phyloP scores from a whole-genome alignment of 2,888 invertebrate genomes.

The Dysmachus trigonus region DNA sequence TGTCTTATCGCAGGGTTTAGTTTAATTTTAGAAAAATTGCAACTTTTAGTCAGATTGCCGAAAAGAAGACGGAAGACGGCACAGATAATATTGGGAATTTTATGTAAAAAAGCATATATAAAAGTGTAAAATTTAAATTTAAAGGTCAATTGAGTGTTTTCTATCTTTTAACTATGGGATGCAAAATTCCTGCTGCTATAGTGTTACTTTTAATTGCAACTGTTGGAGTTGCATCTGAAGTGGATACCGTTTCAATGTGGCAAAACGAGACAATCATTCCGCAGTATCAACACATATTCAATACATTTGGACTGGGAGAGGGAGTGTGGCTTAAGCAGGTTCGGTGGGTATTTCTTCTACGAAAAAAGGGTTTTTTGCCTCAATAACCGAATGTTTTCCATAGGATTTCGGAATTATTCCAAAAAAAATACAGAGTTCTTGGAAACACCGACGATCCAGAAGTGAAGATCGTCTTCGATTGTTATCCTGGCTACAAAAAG shows the following conservation, averaged over 20 bases:
- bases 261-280: background rate
- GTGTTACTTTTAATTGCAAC: background rate
- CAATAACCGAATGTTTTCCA: background rate
- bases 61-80: too few relatives aligned
- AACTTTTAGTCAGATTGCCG: background rate
- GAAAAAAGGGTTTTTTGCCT: background rate
- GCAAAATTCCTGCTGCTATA: background rate
- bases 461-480: conserved; percentile 73
- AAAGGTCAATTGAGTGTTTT: background rate
- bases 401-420: background rate
- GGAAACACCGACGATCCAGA: conserved; percentile 67
- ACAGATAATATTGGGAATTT: background rate
- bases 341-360: background rate
- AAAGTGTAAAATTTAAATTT: background rate
- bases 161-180: background rate
- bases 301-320: background rate
- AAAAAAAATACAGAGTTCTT: background rate
- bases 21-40: background rate
- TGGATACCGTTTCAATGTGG: background rate
- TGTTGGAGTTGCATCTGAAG: background rate
- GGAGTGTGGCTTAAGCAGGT: background rate
- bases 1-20: background rate
- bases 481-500: conserved; percentile 75
- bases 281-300: background rate
- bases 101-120: background rate